Base-by-base conservation (phyloP, 2,113 vertebrate genomes). In the Xenus cinereus region DNA sequence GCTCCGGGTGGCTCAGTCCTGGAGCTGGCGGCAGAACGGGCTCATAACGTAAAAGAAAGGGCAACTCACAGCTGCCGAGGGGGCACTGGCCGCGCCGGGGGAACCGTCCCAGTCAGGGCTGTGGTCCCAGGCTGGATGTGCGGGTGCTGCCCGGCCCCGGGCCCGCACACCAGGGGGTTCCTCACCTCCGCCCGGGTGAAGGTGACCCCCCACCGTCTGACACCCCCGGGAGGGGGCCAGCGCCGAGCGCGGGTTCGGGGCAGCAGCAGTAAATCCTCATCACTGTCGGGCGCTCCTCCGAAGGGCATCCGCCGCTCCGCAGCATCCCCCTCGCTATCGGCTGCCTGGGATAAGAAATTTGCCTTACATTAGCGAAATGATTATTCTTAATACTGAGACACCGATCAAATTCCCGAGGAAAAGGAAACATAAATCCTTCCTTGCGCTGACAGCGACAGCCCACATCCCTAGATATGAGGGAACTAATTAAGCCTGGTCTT, bases 401-500 rank as follows among this genome's bases (percentile, higher is more conserved):
- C 69, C 1, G 2, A 39, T 64, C 43, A 1, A 73, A 46, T 68
- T 92, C 37, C 74, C 2, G 7, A 71, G 83, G 72, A 96, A 92
- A 93, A 93, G 92, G 95, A 95, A 96, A 79, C 82, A 83, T 88
- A 90, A 95, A 97, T 92, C 72, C 68, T 33, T 54, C 21, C 81
- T n/a, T n/a, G 35, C 72, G 7, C 75, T 67, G 85, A 69, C 88
- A 94, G 72, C 3, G 12, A 15, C 75, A 87, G 4, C 63, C 75
- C 54, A 0, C 84, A 67, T 81, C 84, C 89, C 93, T 1, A 66
- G 84, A 79, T 53, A 93, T 1, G 12, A 60, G 85, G 26, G 32
- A 71, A 23, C 57, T 90, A 68, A 91, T 88, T 59, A 81, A 87
- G 37, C 66, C 74, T 32, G 53, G 18, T 7, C 57, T 12, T 27